Evolutionary conservation across 1,140 invertebrate species (phyloP).

Genomic region (Atta cephalotes): DNA sequence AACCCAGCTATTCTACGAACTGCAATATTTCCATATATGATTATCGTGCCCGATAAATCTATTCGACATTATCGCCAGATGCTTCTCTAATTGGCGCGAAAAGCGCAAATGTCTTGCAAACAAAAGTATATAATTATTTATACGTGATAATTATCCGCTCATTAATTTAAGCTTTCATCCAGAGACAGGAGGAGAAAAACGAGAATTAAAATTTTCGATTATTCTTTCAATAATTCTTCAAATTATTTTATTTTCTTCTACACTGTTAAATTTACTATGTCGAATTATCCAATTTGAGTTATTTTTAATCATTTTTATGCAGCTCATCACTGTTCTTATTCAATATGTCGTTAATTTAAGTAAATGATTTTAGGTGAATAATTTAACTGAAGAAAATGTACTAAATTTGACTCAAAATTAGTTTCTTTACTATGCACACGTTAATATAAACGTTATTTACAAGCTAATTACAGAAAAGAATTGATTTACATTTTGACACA

Average conservation of each 20-base stretch:
- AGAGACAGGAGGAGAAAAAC: neutral
- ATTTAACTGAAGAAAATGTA: too few relatives aligned
- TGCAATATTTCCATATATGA: constrained; percentile 43
- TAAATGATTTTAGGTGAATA: too few relatives aligned
- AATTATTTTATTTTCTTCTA: neutral
- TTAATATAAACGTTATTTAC: too few relatives aligned
- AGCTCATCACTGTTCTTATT: too few relatives aligned
- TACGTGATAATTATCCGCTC: neutral
- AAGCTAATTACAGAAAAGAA: too few relatives aligned
- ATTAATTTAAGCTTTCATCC: neutral
- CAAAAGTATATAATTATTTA: neutral
- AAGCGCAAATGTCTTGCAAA: neutral
- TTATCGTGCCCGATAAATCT: neutral
- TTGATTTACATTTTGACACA: too few relatives aligned
- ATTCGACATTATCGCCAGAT: neutral
- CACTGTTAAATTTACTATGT: too few relatives aligned
- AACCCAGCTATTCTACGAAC: constrained; percentile 13
- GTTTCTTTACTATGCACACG: too few relatives aligned
- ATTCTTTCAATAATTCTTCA: neutral
- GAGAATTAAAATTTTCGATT: neutral
- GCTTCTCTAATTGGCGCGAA: neutral
- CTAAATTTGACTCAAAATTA: too few relatives aligned
- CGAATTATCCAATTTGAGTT: too few relatives aligned
- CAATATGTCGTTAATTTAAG: too few relatives aligned
- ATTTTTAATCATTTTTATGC: too few relatives aligned